Evolutionary conservation across 53 echinoderm and acorn worm species (phyloP), one percentile per base, ranked within the genome.

Genomic region (Crossaster papposus): DNA sequence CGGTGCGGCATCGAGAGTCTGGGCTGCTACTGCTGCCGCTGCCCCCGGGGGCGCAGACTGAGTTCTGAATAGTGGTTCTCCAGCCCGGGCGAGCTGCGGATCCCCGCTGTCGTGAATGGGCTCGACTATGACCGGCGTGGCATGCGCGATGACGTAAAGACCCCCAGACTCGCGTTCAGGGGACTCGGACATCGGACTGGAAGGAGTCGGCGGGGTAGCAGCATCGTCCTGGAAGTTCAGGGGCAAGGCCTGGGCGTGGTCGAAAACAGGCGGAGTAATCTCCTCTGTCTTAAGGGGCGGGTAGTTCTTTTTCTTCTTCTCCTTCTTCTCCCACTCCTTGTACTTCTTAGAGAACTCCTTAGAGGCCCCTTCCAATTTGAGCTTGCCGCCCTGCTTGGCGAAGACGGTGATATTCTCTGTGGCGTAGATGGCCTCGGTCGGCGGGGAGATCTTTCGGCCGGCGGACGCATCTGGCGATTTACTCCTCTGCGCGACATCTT

Each of bases 261-360:
- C 87, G 12, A 76, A 75, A 14, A 87, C 62, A 58, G 87, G 87
- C 12, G 87, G 23, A 14, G 77, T 20, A 24, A 87, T 87, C 13
- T 87, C 87, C 58, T 92, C 85, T 0, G 63, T 63, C 3, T 79
- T 65, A 70, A 79, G 58, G 15, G 80, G 79, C 14, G 87, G 87
- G 10, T 23, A 72, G 72, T 51, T 85, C 89, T 85, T 84, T 76
- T 80, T 80, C 89, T 83, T 88, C 64, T 93, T 93, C 79, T 91
- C 86, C 91, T 93, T 95, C 88, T 92, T 93, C 89, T 95, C 97
- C 97, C 97, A 97, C 75, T 94, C 95, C 78, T 91, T 88, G 81
- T 94, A 97, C 30, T 93, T 92, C 83, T 96, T 94, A 78, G 90
- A 91, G 89, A 96, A 96, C 30, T 94, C 96, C 75, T 96, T 96